Evolutionary conservation across 2,888 invertebrate genomes (phyloP), one percentile per base, ranked within the genome.

Genomic region (Drosophila nr. fundita): DNA sequence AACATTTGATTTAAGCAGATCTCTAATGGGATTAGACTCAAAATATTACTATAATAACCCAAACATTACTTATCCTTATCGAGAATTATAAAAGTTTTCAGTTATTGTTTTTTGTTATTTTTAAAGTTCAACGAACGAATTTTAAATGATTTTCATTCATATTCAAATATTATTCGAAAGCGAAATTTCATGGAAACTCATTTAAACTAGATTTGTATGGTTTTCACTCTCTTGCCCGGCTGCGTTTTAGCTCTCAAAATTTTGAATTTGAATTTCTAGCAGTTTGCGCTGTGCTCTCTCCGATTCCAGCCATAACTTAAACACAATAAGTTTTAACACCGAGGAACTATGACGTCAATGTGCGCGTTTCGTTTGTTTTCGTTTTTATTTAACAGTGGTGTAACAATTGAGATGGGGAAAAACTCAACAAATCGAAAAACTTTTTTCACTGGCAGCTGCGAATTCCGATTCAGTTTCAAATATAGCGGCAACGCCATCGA

Each of bases 271-370:
- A 59, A 54, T 76, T 64, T 15, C 27, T 8, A 27, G 30, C 50
- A 36, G 45, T n/a, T 62, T 53, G 15, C 10, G 48, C 30, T 34
- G 42, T 58, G 24, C 13, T 2, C 58, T 54, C n/a, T 8, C n/a
- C 50, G 30, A 48, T 60, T 50, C 30, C 61, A 67, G 38, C 30
- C 61, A 65, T 36, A 64, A 77, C 21, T 67, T 49, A 76, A 64
- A 60, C 36, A 54, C 24, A 49, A 49, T 45, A 54, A 67, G 54
- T 30, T 70, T 66, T 60, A 40, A 42, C 66, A 61, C 70, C 63
- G 42, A 54, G 29, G 38, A 68, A 64, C 45, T 15, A 58, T 90
- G 84, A 88, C 89, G 90, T 88, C 90, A 86, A 83, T 88, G 75
- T 78, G 69, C 68, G 70, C 57, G 52, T 73, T 69, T 67, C 68